A percentile compares a stretch with the other conserved stretches of the same genome.
phyloP scores from a whole-genome alignment of 2,113 vertebrate species.

The Rhinoderma darwinii region DNA sequence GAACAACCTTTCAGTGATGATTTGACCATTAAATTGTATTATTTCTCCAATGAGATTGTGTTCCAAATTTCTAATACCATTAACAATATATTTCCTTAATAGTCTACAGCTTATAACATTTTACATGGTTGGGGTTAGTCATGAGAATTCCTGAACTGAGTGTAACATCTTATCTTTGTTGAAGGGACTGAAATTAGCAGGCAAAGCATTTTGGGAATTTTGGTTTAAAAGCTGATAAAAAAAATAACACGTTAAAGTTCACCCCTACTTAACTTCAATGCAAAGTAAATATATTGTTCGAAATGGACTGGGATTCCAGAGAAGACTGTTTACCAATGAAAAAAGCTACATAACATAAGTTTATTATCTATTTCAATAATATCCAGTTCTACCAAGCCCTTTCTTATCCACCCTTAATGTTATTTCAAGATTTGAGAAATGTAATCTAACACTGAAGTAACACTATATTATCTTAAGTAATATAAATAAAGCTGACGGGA shows the following conservation, averaged over 20 bases:
- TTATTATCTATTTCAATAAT: constrained; percentile 44
- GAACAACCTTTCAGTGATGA: too few species aligned
- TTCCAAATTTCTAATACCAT: not conserved
- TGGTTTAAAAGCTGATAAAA: not conserved
- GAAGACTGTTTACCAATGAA: constrained; percentile 9
- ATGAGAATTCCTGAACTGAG: too few species aligned
- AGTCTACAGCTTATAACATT: not conserved
- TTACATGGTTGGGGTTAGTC: not conserved
- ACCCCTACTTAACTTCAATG: not conserved
- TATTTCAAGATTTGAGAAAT: constrained; percentile 32
- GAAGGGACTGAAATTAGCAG: too few species aligned
- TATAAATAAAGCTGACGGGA: constrained; percentile 47
- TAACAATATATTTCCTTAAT: not conserved
- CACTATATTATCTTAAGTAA: constrained; percentile 49
- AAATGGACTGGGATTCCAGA: not conserved
- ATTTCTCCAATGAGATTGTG: not conserved
- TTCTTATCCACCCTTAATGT: constrained; percentile 46
- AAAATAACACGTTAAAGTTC: not conserved
- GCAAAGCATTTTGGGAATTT: not conserved
- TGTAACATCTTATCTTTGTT: too few species aligned
- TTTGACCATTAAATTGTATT: too few species aligned
- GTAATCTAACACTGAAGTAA: constrained; percentile 30
- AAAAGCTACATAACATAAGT: not conserved
- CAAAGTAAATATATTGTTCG: constrained; percentile 8
- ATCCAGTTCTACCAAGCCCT: constrained; percentile 9